These are phyloP conservation scores for Cacatua alba DNA, from an alignment of 2,113 vertebrate species.

Conservation along the genomic window DNA sequence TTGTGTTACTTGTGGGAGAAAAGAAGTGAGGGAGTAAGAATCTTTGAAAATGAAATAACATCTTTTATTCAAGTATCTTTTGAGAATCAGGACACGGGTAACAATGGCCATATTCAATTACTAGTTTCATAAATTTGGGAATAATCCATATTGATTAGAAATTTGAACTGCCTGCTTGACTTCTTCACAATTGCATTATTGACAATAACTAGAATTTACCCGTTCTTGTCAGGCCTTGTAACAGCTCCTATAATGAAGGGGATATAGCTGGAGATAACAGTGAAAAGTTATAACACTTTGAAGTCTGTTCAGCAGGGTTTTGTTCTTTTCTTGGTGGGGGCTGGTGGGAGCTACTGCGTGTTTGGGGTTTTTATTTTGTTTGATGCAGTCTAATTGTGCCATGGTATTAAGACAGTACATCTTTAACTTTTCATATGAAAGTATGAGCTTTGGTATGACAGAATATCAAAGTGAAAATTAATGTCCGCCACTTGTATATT, in stretches of 20 bases:
- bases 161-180: not conserved
- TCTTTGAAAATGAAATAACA: not conserved
- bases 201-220: not conserved
- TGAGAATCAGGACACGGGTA: not conserved
- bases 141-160: not conserved
- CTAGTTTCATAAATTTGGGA: not conserved
- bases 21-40: not conserved
- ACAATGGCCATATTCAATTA: not conserved
- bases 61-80: not conserved
- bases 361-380: not conserved
- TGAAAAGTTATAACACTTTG: not conserved
- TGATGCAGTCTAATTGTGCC: not conserved
- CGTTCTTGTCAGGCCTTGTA: not conserved
- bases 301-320: not conserved
- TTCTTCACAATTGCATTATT: not conserved
- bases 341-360: not conserved
- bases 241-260: not conserved
- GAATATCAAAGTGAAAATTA: conserved; percentile 69
- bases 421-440: conserved; percentile 47
- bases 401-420: not conserved
- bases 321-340: not conserved
- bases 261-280: not conserved
- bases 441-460: conserved; percentile 46
- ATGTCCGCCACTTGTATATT: conserved; percentile 68
- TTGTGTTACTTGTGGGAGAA: not conserved